These are phyloP conservation scores for Gnatocerus cornutus DNA, from an alignment of 2,888 invertebrate genomes.

Conservation along the genomic window DNA sequence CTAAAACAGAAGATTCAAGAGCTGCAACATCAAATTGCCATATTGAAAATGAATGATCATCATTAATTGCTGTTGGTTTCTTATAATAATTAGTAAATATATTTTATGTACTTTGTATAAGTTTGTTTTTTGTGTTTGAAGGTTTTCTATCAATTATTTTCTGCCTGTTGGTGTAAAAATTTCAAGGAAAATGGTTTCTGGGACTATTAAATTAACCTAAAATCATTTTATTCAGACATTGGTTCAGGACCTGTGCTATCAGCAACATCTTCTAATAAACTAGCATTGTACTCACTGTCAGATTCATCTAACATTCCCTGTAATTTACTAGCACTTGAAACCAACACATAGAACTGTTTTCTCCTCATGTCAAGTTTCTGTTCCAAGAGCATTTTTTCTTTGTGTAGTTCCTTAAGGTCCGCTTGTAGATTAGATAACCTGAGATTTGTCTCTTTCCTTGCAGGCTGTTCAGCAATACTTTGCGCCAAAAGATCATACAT, in stretches of 20 bases:
- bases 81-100: no score
- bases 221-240: conserved; percentile 73
- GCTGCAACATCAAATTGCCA: conserved; percentile 63
- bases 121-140: no score
- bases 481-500: conserved; percentile 96
- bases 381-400: conserved; percentile 82
- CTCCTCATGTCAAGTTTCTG: conserved; percentile 86
- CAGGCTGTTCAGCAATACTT: conserved; percentile 92
- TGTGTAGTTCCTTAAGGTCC: conserved; percentile 81
- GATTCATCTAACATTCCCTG: conserved; percentile 81
- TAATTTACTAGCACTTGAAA: conserved; percentile 89
- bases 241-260: conserved; percentile 67
- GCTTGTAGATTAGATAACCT: conserved; percentile 81
- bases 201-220: conserved; percentile 96
- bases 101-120: no score
- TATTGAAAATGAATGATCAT: conserved; percentile 47
- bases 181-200: conserved; percentile 82
- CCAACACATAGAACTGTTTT: conserved; percentile 92
- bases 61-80: no score
- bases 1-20: conserved; percentile 72
- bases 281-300: conserved; percentile 68
- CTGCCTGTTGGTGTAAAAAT: conserved; percentile 75
- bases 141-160: no score
- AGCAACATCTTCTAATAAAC: conserved; percentile 71
- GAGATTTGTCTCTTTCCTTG: conserved; percentile 85